Evolutionary conservation across 2,888 invertebrate genomes (phyloP), one percentile per base, ranked within the genome.

Genomic region (Phragmatobia fuliginosa): DNA sequence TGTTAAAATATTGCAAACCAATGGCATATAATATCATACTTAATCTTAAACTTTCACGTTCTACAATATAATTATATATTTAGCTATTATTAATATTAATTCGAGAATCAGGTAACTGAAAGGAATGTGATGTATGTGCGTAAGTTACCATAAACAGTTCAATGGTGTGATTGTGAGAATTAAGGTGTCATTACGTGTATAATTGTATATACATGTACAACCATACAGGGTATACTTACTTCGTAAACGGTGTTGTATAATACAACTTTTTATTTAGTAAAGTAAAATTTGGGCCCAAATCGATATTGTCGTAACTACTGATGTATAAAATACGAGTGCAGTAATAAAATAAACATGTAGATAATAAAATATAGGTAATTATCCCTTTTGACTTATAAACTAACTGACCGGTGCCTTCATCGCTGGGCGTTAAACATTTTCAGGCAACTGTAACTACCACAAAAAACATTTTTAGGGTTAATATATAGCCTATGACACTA

Each of bases 1-100:
- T 38, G n/a, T 62, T 33, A 59, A 66, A 28, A 71, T 72, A 73
- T 72, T 60, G 62, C 68, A 70, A 80, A 72, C 71, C 14, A 25
- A 52, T 7, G 4, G 56, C 28, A 28, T 28, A 28, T 56, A 2
- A 56, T 28, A 56, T 28, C 41, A 28, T 56, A 56, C 14, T 16
- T 56, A 56, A 28, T 16, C 6, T 28, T 56, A 56, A 49, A 56
- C 56, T 28, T 56, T 56, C 14, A 10, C 16, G 16, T 56, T 56
- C n/a, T 49, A 21, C n/a, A 21, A 49, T 49, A 49, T 21, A 7
- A 8, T 10, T 49, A 49, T 49, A 21, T n/a, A 21, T 45, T 8
- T 41, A 41, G 16, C 18, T 18, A 41, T 41, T 18, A 41, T 41
- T 18, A 2, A n/a, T 49, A 49, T n/a, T 49, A 49, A 49, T 49